Percentiles rank a stretch among this genome's conserved stretches.
Evolutionary conservation across 2,797 vertebrate genomes (phyloP).

Genomic region (Gadopsis marmoratus): DNA sequence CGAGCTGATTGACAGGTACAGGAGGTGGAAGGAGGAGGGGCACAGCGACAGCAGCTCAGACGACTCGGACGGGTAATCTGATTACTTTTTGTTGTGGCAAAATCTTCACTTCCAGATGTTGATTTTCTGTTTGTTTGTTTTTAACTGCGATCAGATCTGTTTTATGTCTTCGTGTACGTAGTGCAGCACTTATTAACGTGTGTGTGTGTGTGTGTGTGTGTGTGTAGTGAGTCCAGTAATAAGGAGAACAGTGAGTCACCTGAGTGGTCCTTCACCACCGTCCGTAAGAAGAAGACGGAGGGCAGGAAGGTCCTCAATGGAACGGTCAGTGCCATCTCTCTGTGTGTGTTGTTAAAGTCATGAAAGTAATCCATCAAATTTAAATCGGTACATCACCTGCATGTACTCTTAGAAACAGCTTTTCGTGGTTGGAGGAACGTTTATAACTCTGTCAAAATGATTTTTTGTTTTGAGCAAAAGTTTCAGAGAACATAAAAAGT

Average conservation of each 20-base stretch:
- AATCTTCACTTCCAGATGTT: neutral
- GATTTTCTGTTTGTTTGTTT: too few relatives aligned
- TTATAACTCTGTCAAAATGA: neutral
- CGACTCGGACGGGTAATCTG: constrained; percentile 87
- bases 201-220: neutral
- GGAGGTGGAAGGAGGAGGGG: constrained; percentile 92
- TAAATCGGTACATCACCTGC: too few relatives aligned
- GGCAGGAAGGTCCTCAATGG: constrained; percentile 90
- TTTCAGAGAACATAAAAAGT: neutral
- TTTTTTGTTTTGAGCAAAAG: neutral
- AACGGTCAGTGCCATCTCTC: constrained; percentile 79
- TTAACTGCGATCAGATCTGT: neutral
- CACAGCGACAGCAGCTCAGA: constrained; percentile 91
- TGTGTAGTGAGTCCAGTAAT: constrained; percentile 89
- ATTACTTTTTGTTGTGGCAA: too few relatives aligned
- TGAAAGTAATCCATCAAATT: too few relatives aligned
- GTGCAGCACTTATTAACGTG: neutral
- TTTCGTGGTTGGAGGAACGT: neutral
- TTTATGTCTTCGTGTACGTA: rapidly evolving
- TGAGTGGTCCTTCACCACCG: constrained; percentile 93
- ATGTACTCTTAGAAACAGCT: neutral
- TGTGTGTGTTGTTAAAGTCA: too few relatives aligned
- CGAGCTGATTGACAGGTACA: constrained; percentile 93
- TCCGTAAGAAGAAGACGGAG: constrained; percentile 91
- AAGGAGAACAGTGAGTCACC: constrained; percentile 89